phyloP scores from a whole-genome alignment of 2,888 invertebrate species.

The Scaptomyza parva region DNA sequence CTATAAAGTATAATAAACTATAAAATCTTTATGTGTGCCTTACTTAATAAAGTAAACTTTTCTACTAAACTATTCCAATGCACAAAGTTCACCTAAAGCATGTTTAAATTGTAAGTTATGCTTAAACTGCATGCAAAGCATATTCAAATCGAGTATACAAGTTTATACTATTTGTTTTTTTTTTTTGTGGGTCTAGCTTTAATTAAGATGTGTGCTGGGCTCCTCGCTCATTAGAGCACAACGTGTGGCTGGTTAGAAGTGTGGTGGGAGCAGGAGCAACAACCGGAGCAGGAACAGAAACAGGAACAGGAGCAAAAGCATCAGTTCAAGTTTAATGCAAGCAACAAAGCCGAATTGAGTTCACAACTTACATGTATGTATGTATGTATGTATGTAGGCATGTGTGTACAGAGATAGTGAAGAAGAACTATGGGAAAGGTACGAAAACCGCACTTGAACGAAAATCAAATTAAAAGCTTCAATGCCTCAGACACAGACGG shows the following conservation, averaged over 20 bases:
- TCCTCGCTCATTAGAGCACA: conserved; percentile 56
- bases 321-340: conserved; percentile 43
- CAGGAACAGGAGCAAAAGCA: conserved; percentile 4
- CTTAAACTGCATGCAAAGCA: conserved; percentile 1
- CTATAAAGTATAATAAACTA: no score
- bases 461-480: conserved; percentile 82
- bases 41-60: no score
- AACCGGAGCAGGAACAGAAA: conserved; percentile 12
- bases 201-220: conserved; percentile 47
- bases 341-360: conserved; percentile 51
- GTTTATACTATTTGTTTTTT: background rate
- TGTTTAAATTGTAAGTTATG: background rate
- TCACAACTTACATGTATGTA: conserved; percentile 25
- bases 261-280: conserved; percentile 8
- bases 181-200: conserved; percentile 27
- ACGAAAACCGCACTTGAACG: conserved; percentile 80
- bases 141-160: background rate
- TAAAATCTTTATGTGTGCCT: no score
- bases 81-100: background rate
- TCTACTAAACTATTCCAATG: no score
- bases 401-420: background rate
- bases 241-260: conserved; percentile 23
- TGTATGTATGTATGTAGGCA: conserved; percentile 11
- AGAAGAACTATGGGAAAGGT: conserved; percentile 18
- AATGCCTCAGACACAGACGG: conserved; percentile 69